Conservation (phyloP, 2,113 vertebrate species). For the Melozone crissalis region DNA sequence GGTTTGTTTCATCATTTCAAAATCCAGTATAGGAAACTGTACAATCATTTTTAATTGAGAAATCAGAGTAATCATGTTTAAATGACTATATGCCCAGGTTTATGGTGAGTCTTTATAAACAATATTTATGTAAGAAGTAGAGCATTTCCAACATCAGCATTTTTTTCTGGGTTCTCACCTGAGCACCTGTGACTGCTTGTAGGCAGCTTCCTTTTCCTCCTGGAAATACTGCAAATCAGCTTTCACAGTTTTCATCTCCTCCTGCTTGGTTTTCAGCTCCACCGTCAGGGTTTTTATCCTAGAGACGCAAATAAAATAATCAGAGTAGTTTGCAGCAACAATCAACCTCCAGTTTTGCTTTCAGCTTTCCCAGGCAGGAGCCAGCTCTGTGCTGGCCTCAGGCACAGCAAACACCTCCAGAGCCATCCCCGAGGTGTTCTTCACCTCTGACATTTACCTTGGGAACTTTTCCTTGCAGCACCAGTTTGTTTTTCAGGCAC, state of each 20-base stretch:
- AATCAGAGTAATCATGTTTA: not conserved
- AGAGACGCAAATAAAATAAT: not conserved
- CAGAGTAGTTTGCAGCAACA: not conserved
- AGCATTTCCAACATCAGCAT: not conserved
- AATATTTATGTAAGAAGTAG: fast-evolving
- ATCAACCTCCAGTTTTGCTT: not conserved
- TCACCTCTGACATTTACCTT: not conserved
- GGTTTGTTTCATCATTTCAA: not conserved
- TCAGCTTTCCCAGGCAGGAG: not conserved
- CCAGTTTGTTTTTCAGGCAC: not conserved
- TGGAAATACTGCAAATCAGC: conserved; percentile 64
- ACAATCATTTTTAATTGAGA: not conserved
- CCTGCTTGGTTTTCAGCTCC: conserved; percentile 75
- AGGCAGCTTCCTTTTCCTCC: conserved; percentile 71
- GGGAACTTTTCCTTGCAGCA: not conserved
- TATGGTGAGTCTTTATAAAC: not conserved
- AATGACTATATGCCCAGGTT: not conserved
- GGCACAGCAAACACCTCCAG: not conserved
- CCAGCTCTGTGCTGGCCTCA: not conserved
- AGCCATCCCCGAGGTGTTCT: not conserved
- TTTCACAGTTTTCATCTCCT: conserved; percentile 63
- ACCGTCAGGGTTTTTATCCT: conserved; percentile 69
- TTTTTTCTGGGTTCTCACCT: conserved; percentile 71
- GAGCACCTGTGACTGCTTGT: conserved; percentile 63
- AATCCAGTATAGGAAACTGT: not conserved